A percentile compares a stretch with the other conserved stretches of the same genome.
phyloP scores from a whole-genome alignment of 2,113 vertebrate genomes.

The Siniperca chuatsi region DNA sequence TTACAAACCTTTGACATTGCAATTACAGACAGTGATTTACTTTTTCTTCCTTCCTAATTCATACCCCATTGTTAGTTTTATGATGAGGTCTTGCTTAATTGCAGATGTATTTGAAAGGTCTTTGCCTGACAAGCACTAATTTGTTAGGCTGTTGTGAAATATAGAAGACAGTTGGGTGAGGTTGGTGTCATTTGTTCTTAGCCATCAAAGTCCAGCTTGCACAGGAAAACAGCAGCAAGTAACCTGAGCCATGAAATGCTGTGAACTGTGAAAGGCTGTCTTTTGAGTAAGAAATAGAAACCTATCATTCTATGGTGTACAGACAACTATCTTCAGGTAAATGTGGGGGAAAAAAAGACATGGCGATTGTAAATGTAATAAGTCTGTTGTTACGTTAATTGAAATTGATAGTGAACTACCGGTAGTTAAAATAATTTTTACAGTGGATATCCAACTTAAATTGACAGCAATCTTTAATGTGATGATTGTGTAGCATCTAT shows the following conservation, averaged over 20 bases:
- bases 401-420: not conserved
- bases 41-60: conserved; percentile 51
- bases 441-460: not conserved
- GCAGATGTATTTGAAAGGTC: conserved; percentile 58
- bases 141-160: conserved; percentile 61
- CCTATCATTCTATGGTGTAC: not conserved
- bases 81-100: conserved; percentile 67
- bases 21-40: conserved; percentile 37
- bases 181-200: conserved; percentile 58
- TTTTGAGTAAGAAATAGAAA: conserved; percentile 27
- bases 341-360: not conserved
- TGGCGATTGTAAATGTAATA: not conserved
- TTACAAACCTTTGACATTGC: conserved; percentile 44
- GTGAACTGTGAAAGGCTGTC: conserved; percentile 66
- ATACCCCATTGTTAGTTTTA: conserved; percentile 54
- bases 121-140: conserved; percentile 62
- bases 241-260: conserved; percentile 58
- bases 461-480: not conserved
- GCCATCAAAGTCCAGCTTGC: conserved; percentile 53
- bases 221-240: conserved; percentile 36
- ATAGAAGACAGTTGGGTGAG: conserved; percentile 37
- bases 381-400: not conserved
- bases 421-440: not conserved
- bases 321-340: conserved; percentile 1
- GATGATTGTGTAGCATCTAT: not conserved